Percentiles rank a stretch among this genome's conserved stretches.
Evolutionary conservation across 1,140 invertebrate species (phyloP).

Genomic region (Caenorhabditis brenneri): DNA sequence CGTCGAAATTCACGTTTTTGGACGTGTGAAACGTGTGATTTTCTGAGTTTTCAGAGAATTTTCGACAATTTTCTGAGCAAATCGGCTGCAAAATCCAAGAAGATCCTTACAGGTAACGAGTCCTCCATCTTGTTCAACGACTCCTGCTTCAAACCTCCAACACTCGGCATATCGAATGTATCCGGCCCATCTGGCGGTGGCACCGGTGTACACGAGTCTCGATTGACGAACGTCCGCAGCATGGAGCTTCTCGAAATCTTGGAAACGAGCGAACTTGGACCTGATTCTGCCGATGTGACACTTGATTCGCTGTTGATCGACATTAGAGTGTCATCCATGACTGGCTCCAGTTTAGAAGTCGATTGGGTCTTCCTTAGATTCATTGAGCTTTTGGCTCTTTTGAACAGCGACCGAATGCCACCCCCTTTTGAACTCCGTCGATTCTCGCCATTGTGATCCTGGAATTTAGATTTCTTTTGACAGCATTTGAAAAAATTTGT

Average conservation of each 20-base stretch:
- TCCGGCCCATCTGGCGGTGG: background rate
- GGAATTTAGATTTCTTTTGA: background rate
- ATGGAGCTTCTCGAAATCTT: background rate
- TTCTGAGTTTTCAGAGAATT: too few species aligned
- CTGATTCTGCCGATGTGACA: background rate
- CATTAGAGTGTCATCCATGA: background rate
- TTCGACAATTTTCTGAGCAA: too few species aligned
- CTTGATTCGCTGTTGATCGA: constrained; percentile 15
- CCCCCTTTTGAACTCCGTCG: background rate
- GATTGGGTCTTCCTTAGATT: background rate
- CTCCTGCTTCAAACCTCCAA: background rate
- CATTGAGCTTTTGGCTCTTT: background rate
- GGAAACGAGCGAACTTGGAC: background rate
- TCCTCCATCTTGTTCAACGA: background rate
- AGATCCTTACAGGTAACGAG: background rate
- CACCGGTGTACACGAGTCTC: background rate
- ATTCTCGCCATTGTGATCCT: background rate
- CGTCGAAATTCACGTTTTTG: too few species aligned
- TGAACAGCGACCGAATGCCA: background rate
- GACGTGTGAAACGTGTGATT: too few species aligned
- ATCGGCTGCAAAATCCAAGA: background rate
- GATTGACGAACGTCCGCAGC: background rate
- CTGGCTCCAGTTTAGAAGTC: background rate
- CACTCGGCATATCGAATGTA: background rate
- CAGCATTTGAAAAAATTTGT: background rate